Base-by-base conservation (phyloP, 2,888 invertebrate genomes). In the Shargacucullia verbasci region DNA sequence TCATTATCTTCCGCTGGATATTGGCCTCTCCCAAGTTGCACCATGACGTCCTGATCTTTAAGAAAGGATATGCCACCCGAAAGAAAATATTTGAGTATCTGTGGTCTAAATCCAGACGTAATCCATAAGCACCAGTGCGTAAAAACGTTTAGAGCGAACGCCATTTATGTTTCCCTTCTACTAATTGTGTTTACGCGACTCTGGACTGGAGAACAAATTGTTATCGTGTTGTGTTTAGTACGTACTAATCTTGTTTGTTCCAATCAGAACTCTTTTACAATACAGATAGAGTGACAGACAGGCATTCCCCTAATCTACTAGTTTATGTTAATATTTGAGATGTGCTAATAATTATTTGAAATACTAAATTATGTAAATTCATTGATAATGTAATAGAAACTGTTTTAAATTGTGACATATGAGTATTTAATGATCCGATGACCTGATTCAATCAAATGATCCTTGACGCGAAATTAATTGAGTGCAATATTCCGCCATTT, bases 101-200 rank as follows among this genome's bases (percentile, higher is more conserved):
- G 34, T n/a, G 45, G 14, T 44, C 29, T 45, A 11, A 45, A 38
- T 54, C 48, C 27, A 45, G 44, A 49, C 15, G 11, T 48, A 34
- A 40, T 44, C 43, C 43, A 14, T 20, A 12, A 15, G 5, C 6
- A 41, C 1, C 15, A 33, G 39, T 10, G 37, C 37, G 65, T 40
- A 34, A 38, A n/a, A 70, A 64, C 39, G 44, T 41, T 37, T 56
- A 37, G 34, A 43, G 29, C n/a, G 45, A 34, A 45, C 45, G 37
- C 71, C 29, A 35, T 56, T 45, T 45, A 33, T 70, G 57, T 70
- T 54, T 70, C 45, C 15, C 45, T 37, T 14, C 39, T 15, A 40
- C 37, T 64, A 70, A 55, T 70, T 70, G 65, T 64, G 48, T 64
- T 70, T 48, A 63, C 56, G 40, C 40, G 40, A 41, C 12, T 46